Percentiles rank a stretch among this genome's conserved stretches.
These are phyloP conservation scores for Pygoscelis antarcticus DNA, from an alignment of 2,113 vertebrate genomes.

Conservation along the genomic window DNA sequence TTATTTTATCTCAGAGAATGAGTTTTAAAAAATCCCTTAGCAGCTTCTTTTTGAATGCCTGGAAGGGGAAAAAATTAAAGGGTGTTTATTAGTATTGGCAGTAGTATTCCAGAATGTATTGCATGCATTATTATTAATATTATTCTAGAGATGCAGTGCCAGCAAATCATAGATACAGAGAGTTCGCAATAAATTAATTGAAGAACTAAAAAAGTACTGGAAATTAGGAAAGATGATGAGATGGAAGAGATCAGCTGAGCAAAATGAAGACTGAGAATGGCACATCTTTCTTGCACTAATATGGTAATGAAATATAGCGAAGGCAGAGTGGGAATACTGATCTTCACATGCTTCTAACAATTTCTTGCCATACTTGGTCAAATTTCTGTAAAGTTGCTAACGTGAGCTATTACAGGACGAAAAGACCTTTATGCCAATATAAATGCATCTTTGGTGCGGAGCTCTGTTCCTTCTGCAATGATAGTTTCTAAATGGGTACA, in stretches of 20 bases:
- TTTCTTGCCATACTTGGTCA: not conserved
- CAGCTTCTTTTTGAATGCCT: not conserved
- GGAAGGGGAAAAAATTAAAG: not conserved
- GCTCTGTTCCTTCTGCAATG: not conserved
- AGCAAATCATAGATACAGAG: not conserved
- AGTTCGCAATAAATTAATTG: conserved; percentile 7
- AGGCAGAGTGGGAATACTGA: not conserved
- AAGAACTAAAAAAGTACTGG: not conserved
- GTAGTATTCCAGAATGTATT: not conserved
- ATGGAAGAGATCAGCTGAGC: not conserved
- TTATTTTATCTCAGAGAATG: not conserved
- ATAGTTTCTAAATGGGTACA: not conserved
- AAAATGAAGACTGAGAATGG: not conserved
- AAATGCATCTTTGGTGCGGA: not conserved
- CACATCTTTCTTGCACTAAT: not conserved
- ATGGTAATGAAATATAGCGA: not conserved
- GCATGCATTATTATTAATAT: not conserved
- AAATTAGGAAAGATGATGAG: not conserved
- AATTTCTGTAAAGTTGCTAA: not conserved
- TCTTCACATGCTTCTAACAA: not conserved
- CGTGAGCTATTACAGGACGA: not conserved
- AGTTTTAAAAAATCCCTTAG: not conserved
- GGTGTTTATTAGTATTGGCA: not conserved
- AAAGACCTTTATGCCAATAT: not conserved
- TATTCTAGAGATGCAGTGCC: not conserved